Evolutionary conservation across 2,797 vertebrate genomes (phyloP).

Genomic region (Anableps anableps): DNA sequence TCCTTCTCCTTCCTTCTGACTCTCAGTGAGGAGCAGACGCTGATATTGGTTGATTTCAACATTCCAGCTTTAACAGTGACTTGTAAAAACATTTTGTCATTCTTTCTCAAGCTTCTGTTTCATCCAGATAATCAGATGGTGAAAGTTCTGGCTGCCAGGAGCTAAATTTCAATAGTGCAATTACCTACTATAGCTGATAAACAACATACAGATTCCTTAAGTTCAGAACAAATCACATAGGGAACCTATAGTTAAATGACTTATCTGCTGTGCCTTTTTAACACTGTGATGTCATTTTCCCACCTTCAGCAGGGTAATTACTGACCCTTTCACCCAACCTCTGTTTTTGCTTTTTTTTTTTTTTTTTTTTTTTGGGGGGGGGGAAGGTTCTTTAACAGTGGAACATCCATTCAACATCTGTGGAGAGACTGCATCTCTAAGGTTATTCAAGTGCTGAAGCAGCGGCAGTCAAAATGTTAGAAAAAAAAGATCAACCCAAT

Average conservation of each 20-base stretch:
- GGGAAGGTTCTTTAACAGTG: slow-evolving; percentile 70
- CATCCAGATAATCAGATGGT: slow-evolving; percentile 60
- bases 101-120: slow-evolving; percentile 21
- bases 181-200: slow-evolving; percentile 65
- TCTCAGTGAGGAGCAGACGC: slow-evolving; percentile 33
- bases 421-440: slow-evolving; percentile 74
- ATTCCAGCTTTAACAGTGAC: slow-evolving; percentile 60
- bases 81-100: slow-evolving; percentile 46
- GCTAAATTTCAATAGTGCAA: slow-evolving; percentile 59
- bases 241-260: slow-evolving; percentile 45
- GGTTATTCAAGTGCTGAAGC: slow-evolving; percentile 53
- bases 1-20: slow-evolving; percentile 32
- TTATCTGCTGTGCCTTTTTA: slow-evolving; percentile 60
- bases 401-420: slow-evolving; percentile 72
- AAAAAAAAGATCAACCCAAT: slow-evolving; percentile 43
- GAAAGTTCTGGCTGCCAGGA: slow-evolving; percentile 63
- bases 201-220: slow-evolving; percentile 56
- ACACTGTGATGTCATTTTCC: slow-evolving; percentile 67
- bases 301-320: slow-evolving; percentile 37
- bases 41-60: slow-evolving; percentile 47
- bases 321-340: slow-evolving; percentile 4
- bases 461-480: slow-evolving; percentile 37
- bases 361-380: neutral
- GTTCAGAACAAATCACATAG: slow-evolving; percentile 48
- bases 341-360: slow-evolving; percentile 46